Conservation (phyloP, 2,888 invertebrate species). For the Alsophila aescularia region DNA sequence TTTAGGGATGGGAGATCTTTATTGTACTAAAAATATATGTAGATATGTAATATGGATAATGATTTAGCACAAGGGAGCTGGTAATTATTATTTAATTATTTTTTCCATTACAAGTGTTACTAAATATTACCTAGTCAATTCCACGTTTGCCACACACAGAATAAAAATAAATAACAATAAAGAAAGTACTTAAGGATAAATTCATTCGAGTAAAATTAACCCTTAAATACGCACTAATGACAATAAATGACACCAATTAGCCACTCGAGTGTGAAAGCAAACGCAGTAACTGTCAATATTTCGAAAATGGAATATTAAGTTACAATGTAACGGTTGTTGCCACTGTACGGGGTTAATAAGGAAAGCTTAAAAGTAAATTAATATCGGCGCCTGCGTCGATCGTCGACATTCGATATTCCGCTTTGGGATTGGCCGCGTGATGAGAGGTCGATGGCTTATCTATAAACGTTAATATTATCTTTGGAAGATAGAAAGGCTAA, state of each 20-base stretch:
- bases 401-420: constrained; percentile 61
- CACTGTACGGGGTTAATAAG: constrained; percentile 45
- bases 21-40: too few species aligned
- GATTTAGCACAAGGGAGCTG: too few species aligned
- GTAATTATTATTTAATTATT: too few species aligned
- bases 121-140: too few species aligned
- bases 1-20: too few species aligned
- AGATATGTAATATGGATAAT: too few species aligned
- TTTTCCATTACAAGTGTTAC: too few species aligned
- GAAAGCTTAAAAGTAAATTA: constrained; percentile 53
- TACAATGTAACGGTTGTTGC: constrained; percentile 27
- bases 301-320: constrained; percentile 28
- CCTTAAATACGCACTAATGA: constrained; percentile 1
- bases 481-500: constrained; percentile 8
- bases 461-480: constrained; percentile 38
- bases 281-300: constrained; percentile 18
- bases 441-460: constrained; percentile 53
- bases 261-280: constrained; percentile 20
- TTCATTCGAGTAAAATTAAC: neutral
- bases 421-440: constrained; percentile 45
- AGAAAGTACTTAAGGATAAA: neutral
- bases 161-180: neutral
- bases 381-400: constrained; percentile 52
- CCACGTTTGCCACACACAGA: neutral
- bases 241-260: constrained; percentile 14